Percentiles rank a stretch among this genome's conserved stretches.
Evolutionary conservation across 2,797 vertebrate species (phyloP).

Genomic region (Sebastes trivittatus): DNA sequence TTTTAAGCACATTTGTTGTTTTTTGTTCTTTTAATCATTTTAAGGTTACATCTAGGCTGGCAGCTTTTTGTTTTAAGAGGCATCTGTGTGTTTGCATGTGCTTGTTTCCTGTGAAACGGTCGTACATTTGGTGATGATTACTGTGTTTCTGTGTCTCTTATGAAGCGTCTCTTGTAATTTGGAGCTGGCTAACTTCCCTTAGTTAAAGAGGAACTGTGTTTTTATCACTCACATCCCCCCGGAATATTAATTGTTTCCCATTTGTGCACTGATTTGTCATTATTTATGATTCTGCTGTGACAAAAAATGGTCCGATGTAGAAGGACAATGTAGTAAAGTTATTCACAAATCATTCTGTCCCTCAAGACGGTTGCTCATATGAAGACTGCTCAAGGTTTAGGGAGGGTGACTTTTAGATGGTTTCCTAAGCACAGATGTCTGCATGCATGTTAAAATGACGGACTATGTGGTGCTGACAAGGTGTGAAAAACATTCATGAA

Average conservation of each 20-base stretch:
- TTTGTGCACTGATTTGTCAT: not conserved
- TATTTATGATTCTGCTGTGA: constrained; percentile 30
- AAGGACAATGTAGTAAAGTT: not conserved
- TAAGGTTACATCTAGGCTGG: not conserved
- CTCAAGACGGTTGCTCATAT: not conserved
- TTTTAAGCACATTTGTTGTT: not conserved
- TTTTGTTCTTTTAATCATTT: not conserved
- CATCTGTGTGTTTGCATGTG: not conserved
- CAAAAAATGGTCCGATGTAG: not conserved
- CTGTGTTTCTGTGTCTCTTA: not conserved
- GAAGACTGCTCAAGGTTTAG: not conserved
- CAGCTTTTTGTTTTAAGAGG: not conserved
- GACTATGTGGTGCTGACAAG: too few relatives aligned
- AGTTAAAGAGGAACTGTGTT: constrained; percentile 4
- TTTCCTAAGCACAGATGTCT: not conserved
- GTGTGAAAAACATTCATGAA: too few relatives aligned
- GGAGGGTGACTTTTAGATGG: not conserved
- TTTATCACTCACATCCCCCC: not conserved
- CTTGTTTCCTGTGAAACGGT: not conserved
- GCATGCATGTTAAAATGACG: too few relatives aligned
- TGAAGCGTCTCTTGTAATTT: constrained; percentile 20
- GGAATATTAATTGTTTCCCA: constrained; percentile 18
- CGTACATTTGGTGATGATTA: not conserved
- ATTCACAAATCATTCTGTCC: constrained; percentile 5
- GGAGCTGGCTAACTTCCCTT: not conserved